These are phyloP conservation scores for Zoanthus solanderi DNA, from an alignment of 92 coral and sea anemone genomes.

Conservation along the genomic window DNA sequence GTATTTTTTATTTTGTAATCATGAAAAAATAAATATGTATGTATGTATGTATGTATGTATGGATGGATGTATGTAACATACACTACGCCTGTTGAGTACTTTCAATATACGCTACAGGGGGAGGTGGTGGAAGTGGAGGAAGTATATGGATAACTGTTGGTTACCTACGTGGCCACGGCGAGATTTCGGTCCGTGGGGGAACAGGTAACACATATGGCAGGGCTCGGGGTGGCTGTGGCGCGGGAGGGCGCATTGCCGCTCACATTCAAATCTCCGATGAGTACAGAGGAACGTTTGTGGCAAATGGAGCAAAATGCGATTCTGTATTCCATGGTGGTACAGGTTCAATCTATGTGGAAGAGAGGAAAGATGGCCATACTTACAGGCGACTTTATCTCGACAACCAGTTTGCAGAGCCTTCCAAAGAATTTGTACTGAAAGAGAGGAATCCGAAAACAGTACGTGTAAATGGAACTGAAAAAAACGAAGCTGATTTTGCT, in stretches of 20 bases:
- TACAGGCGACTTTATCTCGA: conserved; percentile 71
- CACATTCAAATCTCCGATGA: conserved; percentile 64
- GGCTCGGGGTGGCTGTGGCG: conserved; percentile 73
- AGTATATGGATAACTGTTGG: conserved; percentile 69
- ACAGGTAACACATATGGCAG: conserved; percentile 53
- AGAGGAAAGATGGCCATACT: conserved; percentile 25
- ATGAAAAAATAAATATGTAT: too few species aligned
- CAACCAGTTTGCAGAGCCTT: conserved; percentile 67
- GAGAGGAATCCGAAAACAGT: conserved; percentile 68
- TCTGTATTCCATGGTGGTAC: conserved; percentile 69
- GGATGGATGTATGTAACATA: too few species aligned
- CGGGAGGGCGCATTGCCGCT: conserved; percentile 75
- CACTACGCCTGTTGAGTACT: background rate
- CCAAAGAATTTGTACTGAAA: conserved; percentile 59
- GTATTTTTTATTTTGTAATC: too few species aligned
- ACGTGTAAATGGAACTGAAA: conserved; percentile 60
- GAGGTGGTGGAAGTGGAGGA: conserved; percentile 84
- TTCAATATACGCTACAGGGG: conserved; percentile 31
- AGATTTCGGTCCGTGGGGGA: conserved; percentile 68
- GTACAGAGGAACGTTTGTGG: conserved; percentile 64
- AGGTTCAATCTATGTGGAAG: conserved; percentile 70
- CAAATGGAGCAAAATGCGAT: conserved; percentile 61
- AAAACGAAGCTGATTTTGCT: conserved; percentile 60
- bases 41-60: too few species aligned
- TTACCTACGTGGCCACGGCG: conserved; percentile 71